These are phyloP conservation scores for Umimayanthus chanpuru DNA, from an alignment of 92 coral and sea anemone species.

Conservation along the genomic window DNA sequence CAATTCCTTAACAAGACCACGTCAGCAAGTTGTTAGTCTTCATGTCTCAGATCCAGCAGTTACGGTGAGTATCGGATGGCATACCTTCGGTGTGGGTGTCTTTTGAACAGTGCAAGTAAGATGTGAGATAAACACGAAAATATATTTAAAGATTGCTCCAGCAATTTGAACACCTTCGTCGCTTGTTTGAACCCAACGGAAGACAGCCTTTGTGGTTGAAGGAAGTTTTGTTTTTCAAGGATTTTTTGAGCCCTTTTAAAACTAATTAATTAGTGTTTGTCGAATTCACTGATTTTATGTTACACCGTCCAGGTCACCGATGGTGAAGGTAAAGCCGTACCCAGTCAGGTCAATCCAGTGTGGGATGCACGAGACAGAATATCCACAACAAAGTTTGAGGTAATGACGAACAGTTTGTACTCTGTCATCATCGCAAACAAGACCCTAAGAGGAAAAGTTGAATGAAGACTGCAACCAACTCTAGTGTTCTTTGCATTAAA, in stretches of 20 bases:
- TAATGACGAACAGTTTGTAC: background rate
- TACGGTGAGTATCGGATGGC: slow-evolving; percentile 55
- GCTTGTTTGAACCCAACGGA: background rate
- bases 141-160: too few species aligned
- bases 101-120: background rate
- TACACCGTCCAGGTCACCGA: slow-evolving; percentile 69
- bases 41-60: slow-evolving; percentile 82
- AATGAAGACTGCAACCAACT: background rate
- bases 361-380: slow-evolving; percentile 78
- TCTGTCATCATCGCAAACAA: too few species aligned
- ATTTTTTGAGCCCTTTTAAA: background rate
- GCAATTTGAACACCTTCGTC: background rate
- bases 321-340: slow-evolving; percentile 77
- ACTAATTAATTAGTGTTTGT: too few species aligned
- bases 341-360: slow-evolving; percentile 82
- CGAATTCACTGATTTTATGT: background rate
- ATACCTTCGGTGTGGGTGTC: background rate
- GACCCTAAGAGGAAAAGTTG: too few species aligned
- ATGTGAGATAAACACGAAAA: background rate
- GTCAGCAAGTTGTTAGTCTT: slow-evolving; percentile 89
- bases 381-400: slow-evolving; percentile 79
- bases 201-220: background rate
- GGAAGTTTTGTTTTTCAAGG: background rate
- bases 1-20: slow-evolving; percentile 12
- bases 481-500: background rate